phyloP scores from a whole-genome alignment of 2,113 vertebrate genomes.

The Cyanoliseus patagonus region DNA sequence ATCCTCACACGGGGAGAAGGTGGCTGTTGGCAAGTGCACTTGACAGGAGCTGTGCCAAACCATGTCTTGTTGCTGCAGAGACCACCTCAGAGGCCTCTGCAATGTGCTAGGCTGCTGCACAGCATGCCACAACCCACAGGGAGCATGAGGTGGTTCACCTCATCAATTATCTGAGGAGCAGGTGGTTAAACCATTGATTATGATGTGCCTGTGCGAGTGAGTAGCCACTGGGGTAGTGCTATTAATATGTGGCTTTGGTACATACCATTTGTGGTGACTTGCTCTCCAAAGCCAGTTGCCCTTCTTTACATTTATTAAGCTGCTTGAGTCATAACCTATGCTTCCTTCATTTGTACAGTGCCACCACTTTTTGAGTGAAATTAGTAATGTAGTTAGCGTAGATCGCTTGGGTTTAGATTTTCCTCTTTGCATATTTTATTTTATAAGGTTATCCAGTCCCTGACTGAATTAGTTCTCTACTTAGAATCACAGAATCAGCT shows the following conservation, averaged over 20 bases:
- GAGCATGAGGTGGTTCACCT: background rate
- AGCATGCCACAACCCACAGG: accelerated
- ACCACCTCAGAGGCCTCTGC: background rate
- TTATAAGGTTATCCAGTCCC: background rate
- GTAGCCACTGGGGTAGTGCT: background rate
- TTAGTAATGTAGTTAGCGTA: background rate
- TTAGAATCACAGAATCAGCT: background rate
- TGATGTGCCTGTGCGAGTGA: background rate
- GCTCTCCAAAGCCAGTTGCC: background rate
- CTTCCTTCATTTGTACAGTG: background rate
- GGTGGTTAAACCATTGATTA: background rate
- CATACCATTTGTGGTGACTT: background rate
- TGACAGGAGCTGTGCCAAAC: background rate
- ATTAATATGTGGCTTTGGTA: accelerated
- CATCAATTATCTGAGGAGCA: background rate
- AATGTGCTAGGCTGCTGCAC: background rate
- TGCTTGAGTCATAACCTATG: background rate
- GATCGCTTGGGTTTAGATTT: background rate
- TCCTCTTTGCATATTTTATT: background rate
- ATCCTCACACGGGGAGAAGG: background rate
- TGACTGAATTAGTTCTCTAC: background rate
- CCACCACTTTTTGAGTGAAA: background rate
- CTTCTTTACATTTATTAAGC: background rate
- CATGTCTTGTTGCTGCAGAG: accelerated
- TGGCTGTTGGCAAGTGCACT: background rate